Evolutionary conservation across 2,797 vertebrate species (phyloP).

Genomic region (Synanceia verrucosa): DNA sequence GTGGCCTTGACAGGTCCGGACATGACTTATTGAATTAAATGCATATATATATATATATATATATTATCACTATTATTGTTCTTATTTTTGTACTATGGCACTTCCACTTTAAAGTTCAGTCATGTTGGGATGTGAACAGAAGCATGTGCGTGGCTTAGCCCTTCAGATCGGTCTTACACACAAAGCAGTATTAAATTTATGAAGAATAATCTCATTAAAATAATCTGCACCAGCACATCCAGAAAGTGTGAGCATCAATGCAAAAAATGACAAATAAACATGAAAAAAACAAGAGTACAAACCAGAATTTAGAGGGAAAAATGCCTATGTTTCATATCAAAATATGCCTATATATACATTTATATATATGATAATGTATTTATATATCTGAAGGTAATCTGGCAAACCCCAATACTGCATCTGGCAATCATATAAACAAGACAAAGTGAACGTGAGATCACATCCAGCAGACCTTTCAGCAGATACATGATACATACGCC

Average conservation of each 20-base stretch:
- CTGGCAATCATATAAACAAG: background rate
- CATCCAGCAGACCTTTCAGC: no score
- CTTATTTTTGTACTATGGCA: constrained; percentile 31
- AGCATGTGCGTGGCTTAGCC: constrained; percentile 51
- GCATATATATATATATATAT: constrained; percentile 31
- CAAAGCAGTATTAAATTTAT: background rate
- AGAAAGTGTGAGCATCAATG: background rate
- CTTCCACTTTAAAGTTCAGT: constrained; percentile 25
- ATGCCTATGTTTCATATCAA: constrained; percentile 22
- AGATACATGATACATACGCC: constrained; percentile 9
- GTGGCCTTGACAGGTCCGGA: constrained; percentile 1
- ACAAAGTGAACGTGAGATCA: constrained; percentile 1
- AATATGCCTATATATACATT: constrained; percentile 13
- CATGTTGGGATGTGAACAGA: constrained; percentile 27
- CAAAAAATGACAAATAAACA: constrained; percentile 11
- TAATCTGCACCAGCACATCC: background rate
- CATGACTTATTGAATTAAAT: constrained; percentile 25
- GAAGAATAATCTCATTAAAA: background rate
- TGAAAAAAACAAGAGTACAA: background rate
- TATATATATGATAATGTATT: constrained; percentile 12
- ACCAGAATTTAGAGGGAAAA: background rate
- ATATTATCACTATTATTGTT: background rate
- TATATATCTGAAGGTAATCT: constrained; percentile 11
- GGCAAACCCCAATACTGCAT: constrained; percentile 6
- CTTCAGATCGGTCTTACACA: constrained; percentile 59